Base-by-base conservation (phyloP, 2,888 invertebrate species). In the Nudaria mundana region DNA sequence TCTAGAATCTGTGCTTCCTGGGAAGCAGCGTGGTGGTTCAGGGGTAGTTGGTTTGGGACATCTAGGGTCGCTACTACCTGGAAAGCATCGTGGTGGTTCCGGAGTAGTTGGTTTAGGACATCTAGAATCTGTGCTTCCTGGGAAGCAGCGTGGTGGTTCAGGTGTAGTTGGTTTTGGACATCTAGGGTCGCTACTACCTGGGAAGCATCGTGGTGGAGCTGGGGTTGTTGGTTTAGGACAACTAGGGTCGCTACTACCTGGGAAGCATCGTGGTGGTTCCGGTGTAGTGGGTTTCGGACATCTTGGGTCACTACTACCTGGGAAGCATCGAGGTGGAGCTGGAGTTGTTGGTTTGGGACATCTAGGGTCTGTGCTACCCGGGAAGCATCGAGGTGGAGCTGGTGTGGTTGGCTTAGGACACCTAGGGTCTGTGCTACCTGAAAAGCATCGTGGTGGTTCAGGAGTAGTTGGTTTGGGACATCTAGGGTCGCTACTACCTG, bases 1-100 rank as follows among this genome's bases (percentile, higher is more conserved):
- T 3, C 66, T 36, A 1, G 67, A 63, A 26, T 59, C 59, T 0
- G 31, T 38, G 3, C 71, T 70, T 13, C 75, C 78, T 12, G 71
- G 71, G 40, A 44, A 67, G 15, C 68, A 67, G 1, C 40, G 40
- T 3, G 52, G 60, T 3, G 51, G 56, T 6, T 54, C 36, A 5
- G 61, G 51, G 11, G 66, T 56, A 0, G 57, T 49, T 1, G 41
- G 42, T 29, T 48, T 30, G 3, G 54, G 63, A 25, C 64, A 60
- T 3, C 63, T 55, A 7, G 56, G 52, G 25, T 61, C 52, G 5
- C 48, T 46, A 6, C 51, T 56, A 2, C 59, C 61, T 2, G 65
- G 65, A 37, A 45, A 68, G 28, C 71, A 68, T 7, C 53, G 39
- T 0, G 49, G 52, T 5, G 43, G 37, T 2, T 22, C 44, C 0